phyloP scores from a whole-genome alignment of 2,888 invertebrate species.

The Liopterus haemorrhoidalis region DNA sequence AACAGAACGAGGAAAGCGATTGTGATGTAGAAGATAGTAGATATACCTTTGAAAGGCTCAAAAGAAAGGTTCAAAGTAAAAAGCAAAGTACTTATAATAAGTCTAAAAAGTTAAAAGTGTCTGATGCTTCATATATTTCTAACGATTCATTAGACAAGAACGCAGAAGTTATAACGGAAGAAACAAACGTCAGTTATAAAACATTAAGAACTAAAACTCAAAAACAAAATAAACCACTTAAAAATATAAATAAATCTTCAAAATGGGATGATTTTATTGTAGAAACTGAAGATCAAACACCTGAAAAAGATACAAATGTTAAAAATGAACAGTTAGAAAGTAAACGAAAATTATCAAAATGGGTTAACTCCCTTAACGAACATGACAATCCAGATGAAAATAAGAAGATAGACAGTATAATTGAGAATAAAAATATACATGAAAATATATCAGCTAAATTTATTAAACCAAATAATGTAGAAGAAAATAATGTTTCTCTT shows the following conservation, averaged over 20 bases:
- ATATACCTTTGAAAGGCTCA: conserved; percentile 14
- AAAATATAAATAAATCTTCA: not conserved
- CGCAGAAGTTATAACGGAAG: not conserved
- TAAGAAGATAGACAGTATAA: too few species aligned
- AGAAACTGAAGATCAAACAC: conserved; percentile 1
- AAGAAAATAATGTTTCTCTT: too few species aligned
- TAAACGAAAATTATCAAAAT: too few species aligned
- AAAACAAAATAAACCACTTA: conserved; percentile 1
- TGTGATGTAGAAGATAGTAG: conserved; percentile 1
- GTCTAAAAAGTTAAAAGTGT: too few species aligned
- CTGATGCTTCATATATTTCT: too few species aligned
- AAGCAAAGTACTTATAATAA: conserved; percentile 6
- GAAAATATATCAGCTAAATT: too few species aligned
- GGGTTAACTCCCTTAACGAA: too few species aligned
- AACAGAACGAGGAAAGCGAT: not conserved
- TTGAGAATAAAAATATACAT: too few species aligned
- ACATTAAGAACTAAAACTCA: not conserved
- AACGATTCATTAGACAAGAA: not conserved
- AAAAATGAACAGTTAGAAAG: too few species aligned
- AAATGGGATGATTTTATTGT: conserved; percentile 13
- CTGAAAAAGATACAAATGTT: too few species aligned
- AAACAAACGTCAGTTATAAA: conserved; percentile 2
- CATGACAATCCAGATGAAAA: too few species aligned
- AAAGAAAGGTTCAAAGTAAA: conserved; percentile 2
- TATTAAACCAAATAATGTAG: too few species aligned